Conservation (phyloP, 2,888 invertebrate species). For the Lepidocyrtoides sp. region DNA sequence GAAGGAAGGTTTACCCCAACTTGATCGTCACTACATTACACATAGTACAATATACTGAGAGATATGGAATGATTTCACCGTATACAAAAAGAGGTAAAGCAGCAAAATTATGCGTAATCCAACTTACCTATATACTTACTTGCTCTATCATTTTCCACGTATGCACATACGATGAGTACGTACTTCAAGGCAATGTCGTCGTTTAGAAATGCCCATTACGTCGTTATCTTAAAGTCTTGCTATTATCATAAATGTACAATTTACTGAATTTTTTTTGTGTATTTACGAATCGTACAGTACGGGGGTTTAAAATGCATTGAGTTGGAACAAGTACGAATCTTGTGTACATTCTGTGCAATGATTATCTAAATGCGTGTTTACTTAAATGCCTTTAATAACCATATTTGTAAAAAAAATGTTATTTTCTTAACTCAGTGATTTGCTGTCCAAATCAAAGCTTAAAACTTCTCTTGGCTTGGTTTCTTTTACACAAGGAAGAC, state of each 20-base stretch:
- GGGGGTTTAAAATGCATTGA: neutral
- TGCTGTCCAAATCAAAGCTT: neutral
- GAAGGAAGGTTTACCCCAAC: neutral
- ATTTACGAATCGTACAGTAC: no score
- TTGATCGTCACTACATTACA: neutral
- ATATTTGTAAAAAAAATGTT: neutral
- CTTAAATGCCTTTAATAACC: neutral
- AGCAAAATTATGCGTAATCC: neutral
- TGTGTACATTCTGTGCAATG: slow-evolving; percentile 3
- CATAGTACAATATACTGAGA: neutral
- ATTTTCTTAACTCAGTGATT: neutral
- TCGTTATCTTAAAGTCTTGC: neutral
- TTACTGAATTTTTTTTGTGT: no score
- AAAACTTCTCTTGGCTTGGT: neutral
- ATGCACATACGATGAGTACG: neutral
- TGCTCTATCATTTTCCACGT: no score
- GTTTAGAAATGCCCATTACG: neutral
- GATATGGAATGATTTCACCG: neutral
- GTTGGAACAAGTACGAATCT: neutral
- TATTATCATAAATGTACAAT: neutral
- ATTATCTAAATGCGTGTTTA: slow-evolving; percentile 12
- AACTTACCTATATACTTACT: no score
- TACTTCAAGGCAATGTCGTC: neutral
- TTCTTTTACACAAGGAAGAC: neutral
- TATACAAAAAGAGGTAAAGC: neutral